Conservation (phyloP, 2,797 vertebrate species). For the Tragopan temminckii region DNA sequence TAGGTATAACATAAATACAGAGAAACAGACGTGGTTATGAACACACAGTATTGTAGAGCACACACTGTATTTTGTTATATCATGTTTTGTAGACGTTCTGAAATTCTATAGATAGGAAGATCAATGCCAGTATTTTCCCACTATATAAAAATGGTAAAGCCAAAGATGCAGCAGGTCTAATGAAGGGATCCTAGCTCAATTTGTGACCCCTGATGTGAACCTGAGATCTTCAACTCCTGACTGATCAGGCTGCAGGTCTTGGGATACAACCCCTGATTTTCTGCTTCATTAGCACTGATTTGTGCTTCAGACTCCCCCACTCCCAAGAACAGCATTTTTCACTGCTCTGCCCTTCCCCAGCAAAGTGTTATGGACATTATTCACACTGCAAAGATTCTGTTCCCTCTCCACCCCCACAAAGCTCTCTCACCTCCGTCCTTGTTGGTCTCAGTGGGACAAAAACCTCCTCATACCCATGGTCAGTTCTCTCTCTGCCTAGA, state of each 20-base stretch:
- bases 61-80: neutral
- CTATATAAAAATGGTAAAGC: neutral
- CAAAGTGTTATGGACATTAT: neutral
- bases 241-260: accelerated
- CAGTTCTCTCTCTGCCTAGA: neutral
- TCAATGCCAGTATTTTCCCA: neutral
- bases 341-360: neutral
- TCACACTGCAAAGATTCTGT: neutral
- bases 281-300: neutral
- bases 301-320: neutral
- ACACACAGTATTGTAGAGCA: neutral
- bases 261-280: neutral
- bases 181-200: neutral
- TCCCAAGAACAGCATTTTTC: neutral
- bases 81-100: neutral
- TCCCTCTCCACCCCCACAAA: neutral
- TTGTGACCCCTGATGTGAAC: accelerated
- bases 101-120: neutral
- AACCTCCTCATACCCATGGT: neutral
- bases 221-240: neutral
- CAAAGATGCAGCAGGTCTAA: neutral
- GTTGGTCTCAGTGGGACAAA: neutral
- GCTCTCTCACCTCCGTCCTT: neutral
- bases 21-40: neutral
- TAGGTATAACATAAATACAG: neutral